phyloP scores from a whole-genome alignment of 2,888 invertebrate species.

The Diaperis boleti region DNA sequence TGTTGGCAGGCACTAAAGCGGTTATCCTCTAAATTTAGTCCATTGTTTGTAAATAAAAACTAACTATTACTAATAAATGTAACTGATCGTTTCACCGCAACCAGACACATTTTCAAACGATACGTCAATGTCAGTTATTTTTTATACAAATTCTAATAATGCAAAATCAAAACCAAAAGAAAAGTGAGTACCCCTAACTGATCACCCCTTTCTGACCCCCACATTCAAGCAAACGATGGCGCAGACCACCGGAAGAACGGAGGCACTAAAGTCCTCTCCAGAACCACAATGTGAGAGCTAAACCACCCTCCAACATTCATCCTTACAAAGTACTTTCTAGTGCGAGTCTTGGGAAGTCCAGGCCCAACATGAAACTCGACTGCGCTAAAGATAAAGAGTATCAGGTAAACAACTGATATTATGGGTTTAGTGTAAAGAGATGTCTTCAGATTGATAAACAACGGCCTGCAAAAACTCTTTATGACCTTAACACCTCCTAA shows the following conservation, averaged over 20 bases:
- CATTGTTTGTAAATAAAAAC: too few relatives aligned
- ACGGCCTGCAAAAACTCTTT: slow-evolving; percentile 46
- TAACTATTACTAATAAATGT: too few relatives aligned
- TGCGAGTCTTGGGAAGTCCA: not conserved
- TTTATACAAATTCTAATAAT: too few relatives aligned
- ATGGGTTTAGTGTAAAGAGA: not conserved
- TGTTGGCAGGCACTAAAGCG: too few relatives aligned
- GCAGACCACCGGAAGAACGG: slow-evolving; percentile 1
- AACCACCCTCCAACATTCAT: not conserved
- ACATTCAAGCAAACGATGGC: too few relatives aligned
- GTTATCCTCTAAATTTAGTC: too few relatives aligned
- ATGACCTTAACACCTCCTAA: slow-evolving; percentile 40
- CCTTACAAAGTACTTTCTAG: slow-evolving; percentile 1
- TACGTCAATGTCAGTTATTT: too few relatives aligned
- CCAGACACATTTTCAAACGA: too few relatives aligned
- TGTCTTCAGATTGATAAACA: slow-evolving; percentile 45
- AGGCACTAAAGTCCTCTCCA: slow-evolving; percentile 25
- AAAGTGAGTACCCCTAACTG: too few relatives aligned
- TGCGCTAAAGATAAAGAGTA: slow-evolving; percentile 16
- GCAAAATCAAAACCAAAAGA: too few relatives aligned
- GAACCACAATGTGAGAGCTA: slow-evolving; percentile 13
- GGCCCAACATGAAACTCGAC: slow-evolving; percentile 15
- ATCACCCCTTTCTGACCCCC: too few relatives aligned
- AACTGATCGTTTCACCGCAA: too few relatives aligned
- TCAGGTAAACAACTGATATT: not conserved